These are phyloP conservation scores for Percopsis transmontana DNA, from an alignment of 2,113 vertebrate genomes.

Conservation along the genomic window DNA sequence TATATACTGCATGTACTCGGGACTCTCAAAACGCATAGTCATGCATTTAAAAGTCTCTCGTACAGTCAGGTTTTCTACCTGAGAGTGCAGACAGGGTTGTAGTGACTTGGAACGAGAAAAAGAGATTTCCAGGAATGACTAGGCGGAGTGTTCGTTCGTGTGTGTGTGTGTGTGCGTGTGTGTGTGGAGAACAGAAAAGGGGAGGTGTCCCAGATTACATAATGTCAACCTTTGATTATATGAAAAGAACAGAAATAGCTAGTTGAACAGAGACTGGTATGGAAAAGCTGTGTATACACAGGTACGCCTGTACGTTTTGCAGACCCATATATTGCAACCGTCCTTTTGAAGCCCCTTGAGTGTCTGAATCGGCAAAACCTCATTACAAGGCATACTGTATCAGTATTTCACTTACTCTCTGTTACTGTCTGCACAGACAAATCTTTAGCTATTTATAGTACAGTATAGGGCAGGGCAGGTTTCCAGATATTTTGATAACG, in stretches of 20 bases:
- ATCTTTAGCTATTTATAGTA: background rate
- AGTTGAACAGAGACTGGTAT: slow-evolving; percentile 31
- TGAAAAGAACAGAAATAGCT: slow-evolving; percentile 20
- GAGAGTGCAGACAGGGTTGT: background rate
- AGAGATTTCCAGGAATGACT: slow-evolving; percentile 48
- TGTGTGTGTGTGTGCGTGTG: slow-evolving; percentile 24
- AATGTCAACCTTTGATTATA: slow-evolving; percentile 31
- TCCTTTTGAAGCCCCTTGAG: no score
- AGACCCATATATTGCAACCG: no score
- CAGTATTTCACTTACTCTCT: background rate
- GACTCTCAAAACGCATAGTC: background rate
- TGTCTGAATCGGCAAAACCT: no score
- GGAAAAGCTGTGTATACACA: slow-evolving; percentile 6
- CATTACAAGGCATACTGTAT: no score
- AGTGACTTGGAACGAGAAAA: slow-evolving; percentile 10
- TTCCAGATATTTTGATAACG: no score
- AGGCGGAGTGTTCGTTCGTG: slow-evolving; percentile 49
- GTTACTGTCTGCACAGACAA: background rate
- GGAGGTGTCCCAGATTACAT: slow-evolving; percentile 17
- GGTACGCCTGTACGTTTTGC: background rate
- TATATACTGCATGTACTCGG: background rate
- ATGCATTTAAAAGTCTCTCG: background rate
- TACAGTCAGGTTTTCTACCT: background rate
- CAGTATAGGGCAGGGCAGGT: no score
- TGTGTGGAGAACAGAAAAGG: slow-evolving; percentile 35